Evolutionary conservation across 2,888 invertebrate genomes (phyloP), one percentile per base, ranked within the genome.

Genomic region (Xylota sylvarum): DNA sequence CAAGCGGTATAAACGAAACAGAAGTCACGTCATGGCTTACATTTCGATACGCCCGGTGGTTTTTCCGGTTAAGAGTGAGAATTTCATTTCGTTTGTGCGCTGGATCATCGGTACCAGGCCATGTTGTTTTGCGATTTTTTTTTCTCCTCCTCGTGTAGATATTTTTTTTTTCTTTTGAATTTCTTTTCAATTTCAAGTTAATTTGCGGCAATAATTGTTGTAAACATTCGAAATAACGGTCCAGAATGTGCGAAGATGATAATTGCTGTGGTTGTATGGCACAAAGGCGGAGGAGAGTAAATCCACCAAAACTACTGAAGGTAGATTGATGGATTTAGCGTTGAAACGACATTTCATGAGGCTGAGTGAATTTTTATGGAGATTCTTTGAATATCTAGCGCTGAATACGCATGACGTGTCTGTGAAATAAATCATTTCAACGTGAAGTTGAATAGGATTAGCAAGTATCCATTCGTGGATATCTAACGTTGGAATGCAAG

Each of bases 201-300:
- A 62, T 74, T 74, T 65, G 19, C 43, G 14, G 30, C 23, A 35
- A 43, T 62, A 50, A 60, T 46, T 55, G 64, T 55, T n/a, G 64
- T 74, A 74, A 74, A 74, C 74, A 64, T 64, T 64, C 46, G 64
- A 43, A 46, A 55, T 65, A 43, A 55, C 74, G 64, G 43, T 62
- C 19, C 1, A 64, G 17, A 73, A 73, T 37, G 58, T 58, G 58
- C 37, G 58, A 40, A 60, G 55, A 30, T 23, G 10, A 50, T 50
- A 23, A 48, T 48, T 19, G 5, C 7, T 46, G 43, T n/a, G n/a
- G n/a, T 17, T 46, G 43, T 46, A 5, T 46, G 17, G 1, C 6
- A 2, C 23, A 2, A 7, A 1, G 46, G 9, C 4, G 14, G 14
- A 1, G 7, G 17, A 12, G 9, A 4, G n/a, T 9, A 55, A 40